These are phyloP conservation scores for Tachyglossus aculeatus DNA, from an alignment of 2,797 vertebrate genomes.

Conservation along the genomic window DNA sequence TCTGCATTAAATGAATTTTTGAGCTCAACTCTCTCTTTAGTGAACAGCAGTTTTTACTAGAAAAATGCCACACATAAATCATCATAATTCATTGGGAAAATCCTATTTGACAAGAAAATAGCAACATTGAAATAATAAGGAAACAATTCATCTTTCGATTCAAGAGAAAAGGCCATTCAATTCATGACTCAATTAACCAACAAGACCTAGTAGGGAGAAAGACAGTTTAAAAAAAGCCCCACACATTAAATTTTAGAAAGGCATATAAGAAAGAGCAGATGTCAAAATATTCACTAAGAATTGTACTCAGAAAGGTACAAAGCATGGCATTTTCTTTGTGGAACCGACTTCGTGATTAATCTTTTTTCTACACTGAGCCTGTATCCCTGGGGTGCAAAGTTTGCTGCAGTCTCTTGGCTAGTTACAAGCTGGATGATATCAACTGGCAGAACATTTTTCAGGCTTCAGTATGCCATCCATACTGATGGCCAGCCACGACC, in stretches of 20 bases:
- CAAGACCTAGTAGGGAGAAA: not conserved
- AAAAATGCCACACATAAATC: conserved; percentile 45
- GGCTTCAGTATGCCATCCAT: no score
- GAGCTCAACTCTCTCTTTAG: conserved; percentile 30
- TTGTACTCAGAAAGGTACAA: not conserved
- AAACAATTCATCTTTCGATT: conserved; percentile 11
- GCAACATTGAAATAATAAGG: conserved; percentile 15
- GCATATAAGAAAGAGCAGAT: not conserved
- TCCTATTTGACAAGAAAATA: not conserved
- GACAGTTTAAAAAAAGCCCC: not conserved
- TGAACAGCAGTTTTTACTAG: conserved; percentile 26
- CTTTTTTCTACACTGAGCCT: no score
- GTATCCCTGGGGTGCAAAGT: no score
- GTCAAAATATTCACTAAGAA: not conserved
- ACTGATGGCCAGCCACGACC: no score
- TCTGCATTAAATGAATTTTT: conserved; percentile 46
- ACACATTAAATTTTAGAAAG: not conserved
- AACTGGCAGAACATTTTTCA: no score
- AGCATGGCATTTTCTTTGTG: no score
- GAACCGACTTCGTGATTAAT: no score
- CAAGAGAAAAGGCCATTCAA: not conserved
- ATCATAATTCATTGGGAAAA: conserved; percentile 36
- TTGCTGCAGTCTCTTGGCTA: no score
- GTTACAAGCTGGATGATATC: no score
- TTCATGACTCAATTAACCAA: not conserved